Evolutionary conservation across 2,888 invertebrate species (phyloP).

Genomic region (Pseudococcus viburni): DNA sequence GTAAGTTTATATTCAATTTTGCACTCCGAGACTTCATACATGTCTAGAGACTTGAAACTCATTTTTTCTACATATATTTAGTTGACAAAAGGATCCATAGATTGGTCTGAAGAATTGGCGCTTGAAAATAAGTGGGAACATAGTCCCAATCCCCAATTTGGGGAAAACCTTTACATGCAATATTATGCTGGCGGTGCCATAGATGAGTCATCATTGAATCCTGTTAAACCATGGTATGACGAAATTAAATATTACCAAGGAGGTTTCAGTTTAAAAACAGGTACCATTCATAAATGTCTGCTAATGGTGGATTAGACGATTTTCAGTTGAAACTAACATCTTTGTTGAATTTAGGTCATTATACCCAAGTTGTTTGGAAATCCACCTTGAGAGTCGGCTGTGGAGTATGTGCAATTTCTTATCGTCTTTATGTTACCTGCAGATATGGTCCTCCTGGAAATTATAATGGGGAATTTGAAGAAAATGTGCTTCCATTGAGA

Average conservation of each 20-base stretch:
- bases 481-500: background rate
- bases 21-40: background rate
- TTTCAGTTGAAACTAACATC: too few species aligned
- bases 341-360: slow-evolving; percentile 33
- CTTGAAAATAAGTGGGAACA: background rate
- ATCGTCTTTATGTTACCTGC: background rate
- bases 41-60: too few species aligned
- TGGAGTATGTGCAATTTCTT: background rate
- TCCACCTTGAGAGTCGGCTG: background rate
- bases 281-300: background rate
- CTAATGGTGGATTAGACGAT: too few species aligned
- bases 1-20: background rate
- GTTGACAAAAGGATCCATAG: background rate
- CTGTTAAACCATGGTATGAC: background rate
- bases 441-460: background rate
- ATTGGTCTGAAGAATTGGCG: background rate
- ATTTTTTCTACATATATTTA: too few species aligned
- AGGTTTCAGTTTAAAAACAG: background rate
- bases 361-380: background rate
- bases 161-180: background rate
- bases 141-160: background rate
- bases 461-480: background rate
- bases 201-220: background rate
- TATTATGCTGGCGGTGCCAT: too few species aligned
- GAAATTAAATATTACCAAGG: background rate